Base-by-base conservation (phyloP, 2,888 invertebrate genomes). In the Oscheius myriophilus region DNA sequence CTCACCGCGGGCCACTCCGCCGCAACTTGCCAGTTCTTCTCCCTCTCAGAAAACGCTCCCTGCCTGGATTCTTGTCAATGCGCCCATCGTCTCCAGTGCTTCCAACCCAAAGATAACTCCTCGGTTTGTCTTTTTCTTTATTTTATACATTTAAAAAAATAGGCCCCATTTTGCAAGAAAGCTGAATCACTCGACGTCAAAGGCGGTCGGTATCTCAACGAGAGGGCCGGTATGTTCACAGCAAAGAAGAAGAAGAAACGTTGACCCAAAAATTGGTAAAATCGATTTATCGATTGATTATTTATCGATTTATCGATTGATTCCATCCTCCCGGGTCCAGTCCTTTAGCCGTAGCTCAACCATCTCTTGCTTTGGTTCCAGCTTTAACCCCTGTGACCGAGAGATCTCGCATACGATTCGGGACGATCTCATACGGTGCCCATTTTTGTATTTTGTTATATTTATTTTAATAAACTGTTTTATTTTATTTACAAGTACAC, bases 61-160 rank as follows among this genome's bases (percentile, higher is more conserved):
- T 67, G 67, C 33, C 51, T 59, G 11, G 67, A 67, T 21, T 61
- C 67, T 1, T 67, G 67, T 21, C 67, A 67, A 26, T 67, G 67
- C 42, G 59, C 59, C 25, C 51, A 52, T 21, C n/a, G 46, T 6
- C 41, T 67, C 18, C 26, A 51, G 14, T 67, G 67, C 26, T 67
- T 67, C 42, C 39, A 61, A 41, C 67, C 67, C 3, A 52, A 46
- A n/a, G 46, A 67, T 33, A 61, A 61, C 21, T 55, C 52, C 14
- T 42, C 59, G 41, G 67, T 67, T 41, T 33, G 67, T 52, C 16
- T 33, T 33, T 41, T 33, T 21, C n/a, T 14, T 26, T 14, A 7
- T 14, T n/a, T 12, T n/a, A 54, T 53, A 54, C 33, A n/a, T 23
- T 43, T 33, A 6, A 51, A 16, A 18, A 2, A 42, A 18, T 25